A percentile compares a stretch with the other conserved stretches of the same genome.
Conservation (phyloP, 2,888 invertebrate genomes). For the Serrognathus titanus region DNA sequence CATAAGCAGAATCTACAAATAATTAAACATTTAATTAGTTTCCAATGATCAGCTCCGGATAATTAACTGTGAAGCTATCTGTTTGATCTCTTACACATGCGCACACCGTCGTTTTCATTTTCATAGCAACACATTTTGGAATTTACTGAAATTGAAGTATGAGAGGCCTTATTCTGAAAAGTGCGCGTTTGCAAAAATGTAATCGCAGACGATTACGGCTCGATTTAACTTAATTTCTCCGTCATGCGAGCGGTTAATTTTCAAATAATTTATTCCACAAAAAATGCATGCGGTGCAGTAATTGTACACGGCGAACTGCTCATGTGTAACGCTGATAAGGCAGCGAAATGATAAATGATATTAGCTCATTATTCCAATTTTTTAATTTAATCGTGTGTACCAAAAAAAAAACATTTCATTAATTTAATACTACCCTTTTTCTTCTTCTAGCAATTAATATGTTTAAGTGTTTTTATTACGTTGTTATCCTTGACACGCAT, state of each 20-base stretch:
- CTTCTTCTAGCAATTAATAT: no score
- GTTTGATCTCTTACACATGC: slow-evolving; percentile 6
- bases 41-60: slow-evolving; percentile 1
- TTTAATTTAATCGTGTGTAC: no score
- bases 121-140: no score
- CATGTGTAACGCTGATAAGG: slow-evolving; percentile 7
- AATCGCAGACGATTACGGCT: slow-evolving; percentile 1
- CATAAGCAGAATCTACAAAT: background rate
- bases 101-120: no score
- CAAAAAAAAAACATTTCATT: no score
- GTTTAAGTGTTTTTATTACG: no score
- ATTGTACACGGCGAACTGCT: background rate
- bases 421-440: no score
- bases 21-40: slow-evolving; percentile 9
- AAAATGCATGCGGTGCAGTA: slow-evolving; percentile 3
- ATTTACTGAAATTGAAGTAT: no score
- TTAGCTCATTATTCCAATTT: no score
- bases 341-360: background rate
- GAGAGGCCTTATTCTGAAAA: background rate
- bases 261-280: slow-evolving; percentile 3
- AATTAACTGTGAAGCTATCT: slow-evolving; percentile 3
- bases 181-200: slow-evolving; percentile 1
- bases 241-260: background rate
- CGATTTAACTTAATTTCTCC: slow-evolving; percentile 7
- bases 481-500: no score